These are phyloP conservation scores for Nomada flava DNA, from an alignment of 2,888 invertebrate species.

Conservation along the genomic window DNA sequence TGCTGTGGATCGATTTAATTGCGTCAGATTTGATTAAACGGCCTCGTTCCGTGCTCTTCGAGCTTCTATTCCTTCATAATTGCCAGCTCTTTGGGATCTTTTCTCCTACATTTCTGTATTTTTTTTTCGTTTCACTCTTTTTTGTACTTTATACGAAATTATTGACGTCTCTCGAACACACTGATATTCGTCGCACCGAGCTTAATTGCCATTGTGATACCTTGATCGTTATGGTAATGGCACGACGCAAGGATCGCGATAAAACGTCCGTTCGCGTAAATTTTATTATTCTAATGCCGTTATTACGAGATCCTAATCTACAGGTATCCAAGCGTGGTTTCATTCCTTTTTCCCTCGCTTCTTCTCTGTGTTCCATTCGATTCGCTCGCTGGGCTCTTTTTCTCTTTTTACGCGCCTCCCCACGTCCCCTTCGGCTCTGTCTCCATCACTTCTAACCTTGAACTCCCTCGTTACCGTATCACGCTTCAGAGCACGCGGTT, in stretches of 20 bases:
- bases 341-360: slow-evolving; percentile 7
- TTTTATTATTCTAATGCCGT: slow-evolving; percentile 60
- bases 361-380: slow-evolving; percentile 29
- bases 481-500: slow-evolving; percentile 71
- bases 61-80: too few species aligned
- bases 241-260: slow-evolving; percentile 26
- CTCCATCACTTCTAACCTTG: slow-evolving; percentile 73
- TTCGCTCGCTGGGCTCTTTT: slow-evolving; percentile 11
- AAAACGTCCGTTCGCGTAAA: slow-evolving; percentile 51
- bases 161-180: neutral
- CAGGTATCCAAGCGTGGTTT: slow-evolving; percentile 32
- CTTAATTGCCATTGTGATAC: slow-evolving; percentile 48
- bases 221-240: slow-evolving; percentile 31
- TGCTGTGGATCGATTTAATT: slow-evolving; percentile 57
- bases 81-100: too few species aligned
- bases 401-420: slow-evolving; percentile 36
- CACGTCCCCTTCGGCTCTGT: slow-evolving; percentile 55
- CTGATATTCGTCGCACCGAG: neutral
- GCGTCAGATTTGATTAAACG: slow-evolving; percentile 57
- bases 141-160: too few species aligned
- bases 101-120: too few species aligned
- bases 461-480: slow-evolving; percentile 74
- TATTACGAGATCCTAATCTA: slow-evolving; percentile 61
- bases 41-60: too few species aligned
- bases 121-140: too few species aligned